phyloP scores from a whole-genome alignment of 2,888 invertebrate species.

The Eulithis testata region DNA sequence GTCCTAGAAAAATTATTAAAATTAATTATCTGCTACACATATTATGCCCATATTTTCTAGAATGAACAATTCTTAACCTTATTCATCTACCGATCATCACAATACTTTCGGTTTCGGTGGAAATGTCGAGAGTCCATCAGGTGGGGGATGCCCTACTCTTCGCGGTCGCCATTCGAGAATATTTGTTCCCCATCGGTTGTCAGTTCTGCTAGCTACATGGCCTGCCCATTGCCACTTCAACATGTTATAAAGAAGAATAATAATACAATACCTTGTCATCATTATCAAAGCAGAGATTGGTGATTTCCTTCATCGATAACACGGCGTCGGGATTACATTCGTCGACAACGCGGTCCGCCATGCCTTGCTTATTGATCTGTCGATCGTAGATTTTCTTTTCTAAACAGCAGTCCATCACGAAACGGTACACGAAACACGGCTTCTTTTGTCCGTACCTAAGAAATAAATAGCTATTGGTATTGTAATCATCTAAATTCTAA shows the following conservation, averaged over 20 bases:
- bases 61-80: no score
- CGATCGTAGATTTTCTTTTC: conserved; percentile 99
- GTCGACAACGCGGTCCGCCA: conserved; percentile 99
- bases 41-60: no score
- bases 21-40: neutral
- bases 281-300: conserved; percentile 95
- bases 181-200: no score
- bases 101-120: no score
- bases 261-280: conserved; percentile 84
- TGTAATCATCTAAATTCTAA: no score
- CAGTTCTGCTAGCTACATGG: no score
- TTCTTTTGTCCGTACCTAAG: conserved; percentile 95
- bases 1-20: conserved; percentile 75
- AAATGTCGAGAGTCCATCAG: no score
- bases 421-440: conserved; percentile 96
- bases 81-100: no score
- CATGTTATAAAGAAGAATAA: neutral
- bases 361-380: conserved; percentile 99
- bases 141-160: no score
- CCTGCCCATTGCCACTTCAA: no score
- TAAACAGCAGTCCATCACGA: conserved; percentile 98
- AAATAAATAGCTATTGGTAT: conserved; percentile 19
- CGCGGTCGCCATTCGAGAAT: no score
- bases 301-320: conserved; percentile 94
- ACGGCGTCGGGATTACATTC: conserved; percentile 99